Evolutionary conservation across 1,140 invertebrate species (phyloP), one percentile per base, ranked within the genome.

Genomic region (Zaprionus ornatus): DNA sequence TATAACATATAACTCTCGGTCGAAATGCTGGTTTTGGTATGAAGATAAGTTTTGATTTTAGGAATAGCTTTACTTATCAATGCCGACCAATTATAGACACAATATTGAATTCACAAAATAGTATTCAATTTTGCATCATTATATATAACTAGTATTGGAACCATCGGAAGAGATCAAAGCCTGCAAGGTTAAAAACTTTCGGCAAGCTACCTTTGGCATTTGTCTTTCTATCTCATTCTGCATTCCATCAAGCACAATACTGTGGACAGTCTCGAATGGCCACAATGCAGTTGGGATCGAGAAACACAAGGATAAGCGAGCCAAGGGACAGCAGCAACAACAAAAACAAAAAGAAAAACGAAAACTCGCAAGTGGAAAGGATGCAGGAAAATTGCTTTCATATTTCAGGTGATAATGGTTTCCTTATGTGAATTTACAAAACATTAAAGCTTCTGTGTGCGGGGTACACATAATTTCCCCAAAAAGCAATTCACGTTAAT

Each of bases 391-490:
- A 91, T 91, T 87, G 86, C 82, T 90, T 87, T 84, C 86, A 91
- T 91, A 91, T 88, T 90, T 91, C 90, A 91, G 90, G 90, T 91
- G 90, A 82, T 91, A 91, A 91, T 91, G 83, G 90, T 88, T 91
- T 91, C 90, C 90, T 91, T 91, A 91, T 91, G 90, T 91, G 90
- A 91, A 90, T 90, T 91, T 91, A 91, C 86, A 90, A 91, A 91
- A 82, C 90, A 91, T 91, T 91, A 90, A 87, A 82, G 90, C 80
- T 91, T 67, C 82, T 76, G 69, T 77, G 70, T 57, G 67, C 79
- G 78, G 73, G 77, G 74, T 76, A 82, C 78, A 91, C 76, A 91
- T 90, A 91, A 91, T 91, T 91, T 91, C 74, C 76, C 83, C 65
- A 87, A 91, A 91, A 90, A 90, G 90, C 90, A 90, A 91, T 91